Evolutionary conservation across 2,113 vertebrate genomes (phyloP).

Genomic region (Procavia capensis): DNA sequence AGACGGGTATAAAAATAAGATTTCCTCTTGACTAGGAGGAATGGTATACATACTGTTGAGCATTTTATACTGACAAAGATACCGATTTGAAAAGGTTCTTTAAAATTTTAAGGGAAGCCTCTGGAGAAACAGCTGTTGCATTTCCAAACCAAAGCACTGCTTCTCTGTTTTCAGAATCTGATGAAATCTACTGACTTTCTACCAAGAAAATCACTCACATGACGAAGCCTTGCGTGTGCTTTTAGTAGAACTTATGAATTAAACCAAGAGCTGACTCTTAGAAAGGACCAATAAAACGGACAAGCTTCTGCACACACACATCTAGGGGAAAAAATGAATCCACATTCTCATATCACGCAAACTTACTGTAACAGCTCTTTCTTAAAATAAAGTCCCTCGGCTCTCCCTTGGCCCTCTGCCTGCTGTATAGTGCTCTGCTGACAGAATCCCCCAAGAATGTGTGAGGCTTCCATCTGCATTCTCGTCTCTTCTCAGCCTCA

Average conservation of each 20-base stretch:
- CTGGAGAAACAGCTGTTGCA: background rate
- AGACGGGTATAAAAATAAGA: background rate
- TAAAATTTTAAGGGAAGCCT: background rate
- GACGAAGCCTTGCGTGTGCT: background rate
- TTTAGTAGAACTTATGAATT: background rate
- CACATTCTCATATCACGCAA: background rate
- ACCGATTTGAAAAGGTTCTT: background rate
- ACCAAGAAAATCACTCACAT: background rate
- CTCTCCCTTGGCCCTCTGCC: background rate
- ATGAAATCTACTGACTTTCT: background rate
- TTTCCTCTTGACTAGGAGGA: background rate
- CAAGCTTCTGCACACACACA: constrained; percentile 8
- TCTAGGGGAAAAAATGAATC: background rate
- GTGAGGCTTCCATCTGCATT: background rate
- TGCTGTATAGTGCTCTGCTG: background rate
- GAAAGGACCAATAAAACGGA: background rate
- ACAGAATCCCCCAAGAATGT: background rate
- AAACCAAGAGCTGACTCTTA: background rate
- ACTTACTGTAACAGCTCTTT: background rate
- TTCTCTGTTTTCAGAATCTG: background rate
- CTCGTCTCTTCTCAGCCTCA: background rate
- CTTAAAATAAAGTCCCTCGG: background rate
- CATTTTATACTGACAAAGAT: background rate
- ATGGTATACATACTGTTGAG: background rate
- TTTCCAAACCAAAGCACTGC: background rate